Evolutionary conservation across 2,113 vertebrate genomes (phyloP).

Genomic region (Ochotona curzoniae): DNA sequence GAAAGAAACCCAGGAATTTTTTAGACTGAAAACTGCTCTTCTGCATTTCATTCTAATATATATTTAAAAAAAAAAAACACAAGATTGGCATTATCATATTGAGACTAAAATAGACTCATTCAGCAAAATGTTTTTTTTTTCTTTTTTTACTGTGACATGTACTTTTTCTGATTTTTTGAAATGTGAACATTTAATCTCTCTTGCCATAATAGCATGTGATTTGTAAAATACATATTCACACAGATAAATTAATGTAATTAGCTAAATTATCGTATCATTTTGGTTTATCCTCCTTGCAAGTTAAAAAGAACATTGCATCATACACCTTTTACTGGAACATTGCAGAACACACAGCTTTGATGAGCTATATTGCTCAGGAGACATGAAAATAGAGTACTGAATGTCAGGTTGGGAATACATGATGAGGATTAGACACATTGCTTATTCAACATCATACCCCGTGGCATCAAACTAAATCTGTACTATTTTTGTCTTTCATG

Average conservation of each 20-base stretch:
- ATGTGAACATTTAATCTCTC: slow-evolving; percentile 62
- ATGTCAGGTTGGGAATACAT: slow-evolving; percentile 63
- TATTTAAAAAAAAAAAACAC: background rate
- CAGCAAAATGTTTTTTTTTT: slow-evolving; percentile 56
- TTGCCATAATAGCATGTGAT: slow-evolving; percentile 62
- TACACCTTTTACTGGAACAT: slow-evolving; percentile 63
- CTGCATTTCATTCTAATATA: slow-evolving; percentile 48
- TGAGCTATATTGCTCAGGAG: slow-evolving; percentile 60
- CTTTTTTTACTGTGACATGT: slow-evolving; percentile 9
- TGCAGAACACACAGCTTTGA: slow-evolving; percentile 73
- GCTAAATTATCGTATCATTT: slow-evolving; percentile 67
- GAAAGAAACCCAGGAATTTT: slow-evolving; percentile 14
- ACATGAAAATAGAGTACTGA: slow-evolving; percentile 62
- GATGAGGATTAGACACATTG: slow-evolving; percentile 70
- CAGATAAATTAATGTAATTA: slow-evolving; percentile 72
- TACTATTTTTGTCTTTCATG: slow-evolving; percentile 59
- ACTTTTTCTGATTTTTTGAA: slow-evolving; percentile 69
- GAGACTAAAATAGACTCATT: slow-evolving; percentile 69
- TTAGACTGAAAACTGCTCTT: background rate
- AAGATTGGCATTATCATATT: slow-evolving; percentile 47
- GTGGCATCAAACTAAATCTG: slow-evolving; percentile 60
- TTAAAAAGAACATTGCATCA: slow-evolving; percentile 61
- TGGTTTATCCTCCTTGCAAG: slow-evolving; percentile 61
- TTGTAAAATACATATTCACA: slow-evolving; percentile 62
- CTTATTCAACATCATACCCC: slow-evolving; percentile 65